Evolutionary conservation across 2,888 invertebrate species (phyloP).

Genomic region (Lordiphosa andalusiaca): DNA sequence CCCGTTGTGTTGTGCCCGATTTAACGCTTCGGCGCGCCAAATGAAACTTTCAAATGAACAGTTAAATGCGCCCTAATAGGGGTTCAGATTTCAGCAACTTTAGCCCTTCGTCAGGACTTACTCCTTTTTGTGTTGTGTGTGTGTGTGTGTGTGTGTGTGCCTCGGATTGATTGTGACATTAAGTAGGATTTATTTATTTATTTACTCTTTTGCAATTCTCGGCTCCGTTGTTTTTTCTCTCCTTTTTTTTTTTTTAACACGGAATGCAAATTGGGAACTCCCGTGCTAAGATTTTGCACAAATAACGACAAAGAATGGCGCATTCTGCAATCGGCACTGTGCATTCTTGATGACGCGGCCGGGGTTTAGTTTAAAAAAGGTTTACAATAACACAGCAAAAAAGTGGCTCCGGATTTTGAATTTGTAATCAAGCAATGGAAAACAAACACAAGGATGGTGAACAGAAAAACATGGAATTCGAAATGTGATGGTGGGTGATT

Average conservation of each 20-base stretch:
- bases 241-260: conserved; percentile 47
- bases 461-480: too few species aligned
- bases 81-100: conserved; percentile 77
- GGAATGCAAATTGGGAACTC: conserved; percentile 69
- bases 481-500: too few species aligned
- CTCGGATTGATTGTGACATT: conserved; percentile 79
- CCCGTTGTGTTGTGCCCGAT: conserved; percentile 70
- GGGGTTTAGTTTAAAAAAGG: conserved; percentile 40
- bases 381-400: neutral
- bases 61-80: conserved; percentile 79
- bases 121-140: conserved; percentile 40
- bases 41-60: conserved; percentile 79
- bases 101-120: conserved; percentile 37
- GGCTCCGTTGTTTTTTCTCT: too few species aligned
- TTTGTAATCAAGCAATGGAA: too few species aligned
- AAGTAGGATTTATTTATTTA: conserved; percentile 79
- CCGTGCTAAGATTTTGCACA: conserved; percentile 43
- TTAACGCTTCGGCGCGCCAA: conserved; percentile 78
- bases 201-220: conserved; percentile 59
- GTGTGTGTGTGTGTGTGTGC: too few species aligned
- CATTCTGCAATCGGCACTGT: neutral
- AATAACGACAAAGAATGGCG: conserved; percentile 6
- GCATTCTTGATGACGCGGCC: conserved; percentile 3
- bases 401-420: too few species aligned
- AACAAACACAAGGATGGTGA: too few species aligned